These are phyloP conservation scores for Drosophila carrolli DNA, from an alignment of 1,140 invertebrate species.

Conservation along the genomic window DNA sequence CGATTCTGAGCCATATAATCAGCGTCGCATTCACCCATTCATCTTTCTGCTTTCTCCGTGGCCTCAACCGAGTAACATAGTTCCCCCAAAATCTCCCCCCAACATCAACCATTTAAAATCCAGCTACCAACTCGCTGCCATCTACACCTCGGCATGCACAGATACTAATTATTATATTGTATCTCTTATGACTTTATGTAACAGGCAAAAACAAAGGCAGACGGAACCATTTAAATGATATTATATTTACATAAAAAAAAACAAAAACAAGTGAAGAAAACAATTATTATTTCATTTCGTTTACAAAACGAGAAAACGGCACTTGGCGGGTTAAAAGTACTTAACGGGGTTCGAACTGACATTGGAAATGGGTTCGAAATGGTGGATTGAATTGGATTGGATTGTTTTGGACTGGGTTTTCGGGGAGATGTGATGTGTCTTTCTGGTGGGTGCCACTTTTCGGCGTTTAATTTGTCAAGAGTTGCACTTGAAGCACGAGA, in stretches of 20 bases:
- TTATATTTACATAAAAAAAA: slow-evolving; percentile 76
- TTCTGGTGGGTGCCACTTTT: slow-evolving; percentile 74
- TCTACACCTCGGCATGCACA: slow-evolving; percentile 68
- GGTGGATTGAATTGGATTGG: slow-evolving; percentile 38
- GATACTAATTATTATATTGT: slow-evolving; percentile 79
- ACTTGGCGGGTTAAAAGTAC: slow-evolving; percentile 50
- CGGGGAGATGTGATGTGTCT: slow-evolving; percentile 17
- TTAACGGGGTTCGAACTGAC: slow-evolving; percentile 64
- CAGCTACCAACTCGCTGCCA: slow-evolving; percentile 37
- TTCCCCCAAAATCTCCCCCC: slow-evolving; percentile 12
- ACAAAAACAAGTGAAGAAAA: slow-evolving; percentile 37
- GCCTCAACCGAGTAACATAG: slow-evolving; percentile 32
- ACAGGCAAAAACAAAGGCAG: slow-evolving; percentile 45
- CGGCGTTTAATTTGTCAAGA: slow-evolving; percentile 77
- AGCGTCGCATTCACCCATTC: slow-evolving; percentile 44
- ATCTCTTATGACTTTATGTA: slow-evolving; percentile 74
- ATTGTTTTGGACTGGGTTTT: slow-evolving; percentile 23
- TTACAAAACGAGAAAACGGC: slow-evolving; percentile 56
- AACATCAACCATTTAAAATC: slow-evolving; percentile 2
- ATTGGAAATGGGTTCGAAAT: slow-evolving; percentile 55
- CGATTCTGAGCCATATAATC: slow-evolving; percentile 55
- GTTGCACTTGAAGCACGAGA: slow-evolving; percentile 74
- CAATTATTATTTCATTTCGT: slow-evolving; percentile 63
- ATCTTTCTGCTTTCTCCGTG: slow-evolving; percentile 71
- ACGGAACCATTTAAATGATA: slow-evolving; percentile 70